Evolutionary conservation across 2,888 invertebrate species (phyloP), one percentile per base, ranked within the genome.

Genomic region (Agrotis exclamationis): DNA sequence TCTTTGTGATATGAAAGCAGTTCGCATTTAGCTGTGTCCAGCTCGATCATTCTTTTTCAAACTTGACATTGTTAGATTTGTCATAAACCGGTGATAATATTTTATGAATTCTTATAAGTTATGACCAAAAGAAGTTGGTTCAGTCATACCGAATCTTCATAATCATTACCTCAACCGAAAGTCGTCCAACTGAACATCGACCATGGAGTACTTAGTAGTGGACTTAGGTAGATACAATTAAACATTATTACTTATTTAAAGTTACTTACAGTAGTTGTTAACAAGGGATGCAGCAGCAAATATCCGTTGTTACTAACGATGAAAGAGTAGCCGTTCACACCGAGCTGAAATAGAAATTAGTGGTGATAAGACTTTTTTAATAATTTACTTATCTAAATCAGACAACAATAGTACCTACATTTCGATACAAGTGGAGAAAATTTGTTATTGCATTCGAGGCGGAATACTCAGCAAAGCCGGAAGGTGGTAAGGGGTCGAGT

Each of bases 291-390:
- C 85, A 99, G 97, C 68, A 99, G 96, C 54, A 99, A 97, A 92
- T 99, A 99, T 2, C 99, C 99, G 93, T 99, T 99, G 92, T 99
- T 99, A 86, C 99, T 99, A 24, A 99, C 98, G 85, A 99, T 98
- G 94, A 99, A 99, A 1, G 99, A 98, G 94, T 99, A 99, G 0
- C 99, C 99, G 92, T 99, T 99, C 0, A 99, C 99, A 39, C 99
- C 99, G 67, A 99, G 97, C 98, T 99, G 95, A 86, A 97, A 56
- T 3, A 20, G n/a, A 11, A n/a, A 7, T n/a, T 1, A 33, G 3
- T 13, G 9, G 13, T n/a, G n/a, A 54, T 54, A 11, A n/a, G n/a
- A 2, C 0, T 3, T 24, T 54, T 54, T 24, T 9, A 24, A 16
- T 24, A 16, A 14, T 22, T 24, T 24, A 14, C 14, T 24, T 24